phyloP scores from a whole-genome alignment of 2,113 vertebrate species.

The Pelecanoides urinatrix region DNA sequence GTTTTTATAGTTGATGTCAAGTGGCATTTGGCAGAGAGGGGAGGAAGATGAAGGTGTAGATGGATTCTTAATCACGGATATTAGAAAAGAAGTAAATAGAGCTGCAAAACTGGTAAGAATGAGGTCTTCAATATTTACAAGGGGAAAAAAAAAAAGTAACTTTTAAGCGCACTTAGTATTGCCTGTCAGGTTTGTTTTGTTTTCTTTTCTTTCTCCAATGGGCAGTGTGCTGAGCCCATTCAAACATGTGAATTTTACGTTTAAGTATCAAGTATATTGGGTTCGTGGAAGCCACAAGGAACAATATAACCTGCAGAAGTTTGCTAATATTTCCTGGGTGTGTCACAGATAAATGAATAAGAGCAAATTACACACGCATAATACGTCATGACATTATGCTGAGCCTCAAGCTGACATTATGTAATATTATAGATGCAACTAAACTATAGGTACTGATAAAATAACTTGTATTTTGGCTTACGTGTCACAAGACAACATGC shows the following conservation, averaged over 20 bases:
- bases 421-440: background rate
- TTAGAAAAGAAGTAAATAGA: conserved; percentile 85
- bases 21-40: conserved; percentile 94
- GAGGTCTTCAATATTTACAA: background rate
- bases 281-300: background rate
- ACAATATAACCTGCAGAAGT: background rate
- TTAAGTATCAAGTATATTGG: background rate
- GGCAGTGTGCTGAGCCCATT: background rate
- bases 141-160: background rate
- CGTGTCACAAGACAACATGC: background rate
- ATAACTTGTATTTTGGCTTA: background rate
- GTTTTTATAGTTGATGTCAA: conserved; percentile 86
- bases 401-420: background rate
- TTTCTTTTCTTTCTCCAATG: background rate
- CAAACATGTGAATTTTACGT: background rate
- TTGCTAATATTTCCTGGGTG: background rate
- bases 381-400: background rate
- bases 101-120: conserved; percentile 86
- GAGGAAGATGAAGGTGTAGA: conserved; percentile 88
- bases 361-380: background rate
- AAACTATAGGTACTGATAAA: background rate
- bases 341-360: background rate
- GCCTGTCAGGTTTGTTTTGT: background rate
- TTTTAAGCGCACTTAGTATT: background rate
- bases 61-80: conserved; percentile 91